phyloP scores from a whole-genome alignment of 2,888 invertebrate species.

The Labia minor region DNA sequence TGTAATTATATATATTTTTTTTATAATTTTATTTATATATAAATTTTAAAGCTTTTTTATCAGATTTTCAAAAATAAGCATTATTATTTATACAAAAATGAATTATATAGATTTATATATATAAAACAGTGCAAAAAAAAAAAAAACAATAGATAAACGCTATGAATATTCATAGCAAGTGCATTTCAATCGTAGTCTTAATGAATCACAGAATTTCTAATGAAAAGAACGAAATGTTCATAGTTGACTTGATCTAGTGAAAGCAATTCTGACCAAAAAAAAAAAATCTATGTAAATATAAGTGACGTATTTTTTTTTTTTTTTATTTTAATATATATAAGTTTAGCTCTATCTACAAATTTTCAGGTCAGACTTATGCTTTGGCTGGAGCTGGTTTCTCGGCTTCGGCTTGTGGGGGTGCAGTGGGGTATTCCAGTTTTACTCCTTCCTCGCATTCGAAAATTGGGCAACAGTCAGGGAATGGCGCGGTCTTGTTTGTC shows the following conservation, averaged over 20 bases:
- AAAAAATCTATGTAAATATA: no score
- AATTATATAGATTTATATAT: no score
- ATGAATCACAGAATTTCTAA: neutral
- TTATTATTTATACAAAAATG: neutral
- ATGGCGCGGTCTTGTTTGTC: constrained; percentile 79
- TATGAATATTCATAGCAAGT: no score
- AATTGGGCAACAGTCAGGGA: constrained; percentile 75
- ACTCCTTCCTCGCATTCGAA: constrained; percentile 80
- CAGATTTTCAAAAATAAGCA: neutral
- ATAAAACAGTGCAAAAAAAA: neutral
- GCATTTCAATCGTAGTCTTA: neutral
- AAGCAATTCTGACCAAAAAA: no score
- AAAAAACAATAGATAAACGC: no score
- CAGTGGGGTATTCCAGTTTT: constrained; percentile 75
- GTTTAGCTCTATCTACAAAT: no score
- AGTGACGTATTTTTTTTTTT: no score
- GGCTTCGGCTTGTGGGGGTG: constrained; percentile 42
- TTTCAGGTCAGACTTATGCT: neutral
- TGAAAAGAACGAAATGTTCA: neutral
- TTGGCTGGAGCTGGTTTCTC: constrained; percentile 19
- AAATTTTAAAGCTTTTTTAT: neutral
- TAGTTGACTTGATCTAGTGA: neutral
- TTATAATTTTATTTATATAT: no score
- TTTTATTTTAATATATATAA: no score
- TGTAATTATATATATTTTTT: no score